Percentiles rank a stretch among this genome's conserved stretches.
phyloP scores from a whole-genome alignment of 2,113 vertebrate genomes.

The Xiphias gladius region DNA sequence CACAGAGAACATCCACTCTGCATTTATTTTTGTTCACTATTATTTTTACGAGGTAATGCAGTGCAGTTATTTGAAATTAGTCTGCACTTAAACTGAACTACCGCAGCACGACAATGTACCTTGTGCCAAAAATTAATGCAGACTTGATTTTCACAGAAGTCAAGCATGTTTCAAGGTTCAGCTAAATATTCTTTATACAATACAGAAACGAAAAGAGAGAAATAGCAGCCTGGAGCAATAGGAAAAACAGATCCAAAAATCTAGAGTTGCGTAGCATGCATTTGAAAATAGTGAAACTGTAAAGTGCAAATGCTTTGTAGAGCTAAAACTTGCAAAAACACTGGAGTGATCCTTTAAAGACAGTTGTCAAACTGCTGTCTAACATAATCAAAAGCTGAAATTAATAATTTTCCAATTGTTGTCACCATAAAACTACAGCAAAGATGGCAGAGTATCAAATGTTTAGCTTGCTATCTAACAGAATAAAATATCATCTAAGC shows the following conservation, averaged over 20 bases:
- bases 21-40: not conserved
- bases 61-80: not conserved
- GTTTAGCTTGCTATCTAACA: not conserved
- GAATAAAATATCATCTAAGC: not conserved
- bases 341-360: not conserved
- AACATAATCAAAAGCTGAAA: not conserved
- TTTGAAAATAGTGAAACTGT: not conserved
- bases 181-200: not conserved
- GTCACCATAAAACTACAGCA: not conserved
- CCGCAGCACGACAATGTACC: not conserved
- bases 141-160: not conserved
- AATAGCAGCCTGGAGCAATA: not conserved
- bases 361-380: not conserved
- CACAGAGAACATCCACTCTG: not conserved
- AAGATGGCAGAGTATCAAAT: not conserved
- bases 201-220: not conserved
- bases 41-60: slow-evolving; percentile 7
- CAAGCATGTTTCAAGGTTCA: not conserved
- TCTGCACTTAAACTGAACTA: not conserved
- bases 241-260: not conserved
- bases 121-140: not conserved
- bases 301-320: not conserved
- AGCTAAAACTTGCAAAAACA: not conserved
- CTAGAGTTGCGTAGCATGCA: not conserved
- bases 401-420: not conserved